Base-by-base conservation (phyloP, 2,888 invertebrate genomes). In the Rhopalosiphum nymphaeae region DNA sequence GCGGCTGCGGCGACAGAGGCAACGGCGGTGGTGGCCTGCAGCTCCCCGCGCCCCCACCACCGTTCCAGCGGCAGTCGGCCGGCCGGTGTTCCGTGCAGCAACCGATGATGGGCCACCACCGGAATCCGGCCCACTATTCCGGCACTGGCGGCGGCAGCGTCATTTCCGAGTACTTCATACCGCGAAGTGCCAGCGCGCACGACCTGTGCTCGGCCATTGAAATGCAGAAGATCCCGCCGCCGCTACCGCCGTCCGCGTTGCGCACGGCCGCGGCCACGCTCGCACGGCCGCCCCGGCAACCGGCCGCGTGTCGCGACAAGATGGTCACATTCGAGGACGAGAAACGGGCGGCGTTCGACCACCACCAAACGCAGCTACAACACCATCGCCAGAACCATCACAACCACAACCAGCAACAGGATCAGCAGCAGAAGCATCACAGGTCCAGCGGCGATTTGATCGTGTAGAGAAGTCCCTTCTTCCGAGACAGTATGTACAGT, bases 291-390 rank as follows among this genome's bases (percentile, higher is more conserved):
- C 56, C 93, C 4, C 78, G 89, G 95, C 95, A 36, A 46, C 95
- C 44, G 36, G 13, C 57, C 36, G 36, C 95, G 95, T 97, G 97
- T 94, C 96, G 97, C 91, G 98, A 98, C 96, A 98, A 98, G 96
- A 97, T 98, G 97, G 98, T 98, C 84, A 98, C 98, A 10, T 98
- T 98, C 95, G 98, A 98, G 95, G 98, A 98, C 95, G 98, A 98
- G 26, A 89, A 90, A 46, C 46, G 49, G 44, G 61, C 88, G 44
- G 61, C 92, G 88, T 88, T 46, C 92, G 46, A 44, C 44, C 61
- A 46, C 21, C 78, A 53, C 29, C 78, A 78, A 2, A 36, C 78
- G 21, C 78, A 78, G 78, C 36, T 78, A 21, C 78, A 36, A 21
- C 78, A 91, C 9, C 29, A 91, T 3, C 49, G 53, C 9, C 84